Percentiles rank a stretch among this genome's conserved stretches.
These are phyloP conservation scores for Poecile montanus DNA, from an alignment of 2,797 vertebrate genomes.

Conservation along the genomic window DNA sequence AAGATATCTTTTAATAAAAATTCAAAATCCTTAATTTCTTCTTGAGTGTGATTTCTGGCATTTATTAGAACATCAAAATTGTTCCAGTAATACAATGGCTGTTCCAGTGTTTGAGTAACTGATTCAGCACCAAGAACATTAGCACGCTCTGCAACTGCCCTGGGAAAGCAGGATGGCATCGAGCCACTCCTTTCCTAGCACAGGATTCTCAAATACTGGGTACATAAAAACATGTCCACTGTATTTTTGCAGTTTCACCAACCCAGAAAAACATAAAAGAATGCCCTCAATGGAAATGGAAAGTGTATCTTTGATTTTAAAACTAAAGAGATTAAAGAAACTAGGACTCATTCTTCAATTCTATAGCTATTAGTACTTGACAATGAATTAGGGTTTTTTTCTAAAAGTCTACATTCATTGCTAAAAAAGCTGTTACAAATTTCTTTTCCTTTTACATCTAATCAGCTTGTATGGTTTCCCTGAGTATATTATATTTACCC, in stretches of 20 bases:
- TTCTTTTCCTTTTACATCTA: neutral
- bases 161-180: neutral
- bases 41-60: neutral
- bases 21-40: neutral
- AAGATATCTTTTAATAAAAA: neutral
- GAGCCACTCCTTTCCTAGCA: slow-evolving; percentile 10
- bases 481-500: neutral
- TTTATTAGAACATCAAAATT: neutral
- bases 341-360: neutral
- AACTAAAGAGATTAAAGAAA: neutral
- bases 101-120: neutral
- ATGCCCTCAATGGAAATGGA: neutral
- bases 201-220: neutral
- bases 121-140: slow-evolving; percentile 29
- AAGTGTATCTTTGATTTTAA: neutral
- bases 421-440: neutral
- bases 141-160: neutral
- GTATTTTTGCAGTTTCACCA: neutral
- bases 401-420: neutral
- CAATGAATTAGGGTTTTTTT: neutral
- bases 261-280: neutral
- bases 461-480: neutral
- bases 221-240: neutral
- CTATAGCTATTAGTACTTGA: neutral
- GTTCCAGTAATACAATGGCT: neutral